Base-by-base conservation (phyloP, 2,113 vertebrate species). In the Erythrolamprus reginae region DNA sequence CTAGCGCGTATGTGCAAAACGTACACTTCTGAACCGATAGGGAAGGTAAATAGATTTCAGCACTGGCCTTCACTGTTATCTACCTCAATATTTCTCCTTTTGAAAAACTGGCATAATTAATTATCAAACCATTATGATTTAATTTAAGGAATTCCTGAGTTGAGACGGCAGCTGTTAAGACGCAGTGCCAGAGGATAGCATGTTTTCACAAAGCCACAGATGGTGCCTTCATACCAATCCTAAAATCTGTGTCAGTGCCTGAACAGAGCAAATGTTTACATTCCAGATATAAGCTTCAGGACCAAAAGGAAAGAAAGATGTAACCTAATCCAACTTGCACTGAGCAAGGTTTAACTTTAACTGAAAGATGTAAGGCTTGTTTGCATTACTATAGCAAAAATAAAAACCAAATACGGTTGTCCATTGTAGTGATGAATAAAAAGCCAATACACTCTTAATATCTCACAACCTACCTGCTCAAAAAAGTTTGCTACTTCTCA, bases 191-290 rank as follows among this genome's bases (percentile, higher is more conserved):
- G 47, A 90, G 56, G 83, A 84, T 42, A 26, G n/a, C n/a, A 86
- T 51, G n/a, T 50, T 86, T 47, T 86, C 89, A 42, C 77, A 50
- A 85, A 52, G 55, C 3, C 55, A 65, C 89, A 65, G 65, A 56
- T 90, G 89, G 83, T 65, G n/a, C 45, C 47, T 33, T 86, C 89
- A 33, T 42, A 61, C 89, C 56, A 61, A 38, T 50, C 50, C 23
- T 51, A 84, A 90, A 86, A 90, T 90, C 83, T 50, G 33, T 38
- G 55, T 50, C 56, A n/a, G n/a, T 19, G 17, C 23, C 47, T 28
- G 56, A 24, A 86, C 83, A 86, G 55, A 65, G 83, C 89, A 90
- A 86, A 86, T 90, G 89, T 90, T 90, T 90, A 84, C 89, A 90
- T 90, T 90, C 56, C 89, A 90, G 51, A 51, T 26, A 12, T 38